Evolutionary conservation across 2,113 vertebrate genomes (phyloP).

Genomic region (Poeciliopsis turrubarensis): DNA sequence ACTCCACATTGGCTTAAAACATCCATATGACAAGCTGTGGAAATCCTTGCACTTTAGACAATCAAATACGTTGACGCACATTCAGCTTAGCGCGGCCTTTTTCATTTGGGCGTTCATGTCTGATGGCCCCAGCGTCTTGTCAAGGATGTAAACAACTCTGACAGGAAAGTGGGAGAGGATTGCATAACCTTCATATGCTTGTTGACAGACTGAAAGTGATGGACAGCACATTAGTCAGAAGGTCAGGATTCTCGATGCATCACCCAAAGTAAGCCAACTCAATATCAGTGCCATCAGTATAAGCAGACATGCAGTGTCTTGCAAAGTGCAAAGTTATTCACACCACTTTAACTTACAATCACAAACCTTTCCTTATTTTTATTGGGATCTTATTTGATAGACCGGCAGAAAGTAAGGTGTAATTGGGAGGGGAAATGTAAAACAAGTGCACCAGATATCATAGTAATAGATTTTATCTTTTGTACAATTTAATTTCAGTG

Average conservation of each 20-base stretch:
- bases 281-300: conserved; percentile 37
- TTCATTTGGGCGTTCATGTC: conserved; percentile 18
- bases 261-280: conserved; percentile 25
- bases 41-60: conserved; percentile 47
- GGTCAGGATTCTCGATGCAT: conserved; percentile 36
- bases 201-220: conserved; percentile 62
- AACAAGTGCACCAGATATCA: neutral
- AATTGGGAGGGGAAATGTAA: neutral
- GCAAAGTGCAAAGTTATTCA: neutral
- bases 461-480: too few relatives aligned
- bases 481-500: too few relatives aligned
- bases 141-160: conserved; percentile 21
- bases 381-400: too few relatives aligned
- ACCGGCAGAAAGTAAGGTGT: too few relatives aligned
- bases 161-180: conserved; percentile 42
- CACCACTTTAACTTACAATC: neutral
- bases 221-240: conserved; percentile 51
- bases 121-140: conserved; percentile 31
- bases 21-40: conserved; percentile 38
- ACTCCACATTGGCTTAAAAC: conserved; percentile 54
- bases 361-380: too few relatives aligned
- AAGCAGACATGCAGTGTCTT: neutral
- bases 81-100: conserved; percentile 48
- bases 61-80: conserved; percentile 41
- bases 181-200: conserved; percentile 50